Evolutionary conservation across 2,888 invertebrate genomes (phyloP).

Genomic region (Drosophila ustulata): DNA sequence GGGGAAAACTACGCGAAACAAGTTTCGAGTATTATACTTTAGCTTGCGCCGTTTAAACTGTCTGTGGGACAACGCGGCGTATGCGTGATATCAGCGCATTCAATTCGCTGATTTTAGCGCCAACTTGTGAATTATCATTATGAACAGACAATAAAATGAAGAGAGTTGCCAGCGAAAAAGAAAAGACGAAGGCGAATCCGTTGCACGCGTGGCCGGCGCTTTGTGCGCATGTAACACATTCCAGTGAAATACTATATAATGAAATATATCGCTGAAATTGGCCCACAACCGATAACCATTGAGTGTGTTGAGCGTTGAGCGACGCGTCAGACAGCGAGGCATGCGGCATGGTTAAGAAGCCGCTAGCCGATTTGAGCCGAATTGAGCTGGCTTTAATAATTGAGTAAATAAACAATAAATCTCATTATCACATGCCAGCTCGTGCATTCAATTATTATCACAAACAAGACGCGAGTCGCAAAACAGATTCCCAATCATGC

Average conservation of each 20-base stretch:
- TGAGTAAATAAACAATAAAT: constrained; percentile 75
- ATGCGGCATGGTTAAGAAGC: constrained; percentile 11
- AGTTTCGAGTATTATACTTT: constrained; percentile 5
- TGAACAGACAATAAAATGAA: constrained; percentile 30
- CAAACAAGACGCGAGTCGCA: constrained; percentile 29
- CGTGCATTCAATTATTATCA: constrained; percentile 77
- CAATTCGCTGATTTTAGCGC: constrained; percentile 52
- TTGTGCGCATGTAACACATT: constrained; percentile 17
- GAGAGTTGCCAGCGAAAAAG: constrained; percentile 1
- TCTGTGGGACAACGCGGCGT: constrained; percentile 35
- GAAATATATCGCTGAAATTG: constrained; percentile 7
- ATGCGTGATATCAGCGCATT: constrained; percentile 43
- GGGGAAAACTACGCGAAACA: constrained; percentile 21
- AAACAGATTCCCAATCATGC: constrained; percentile 8
- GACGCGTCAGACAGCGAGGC: constrained; percentile 35
- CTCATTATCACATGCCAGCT: constrained; percentile 75
- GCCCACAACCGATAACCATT: constrained; percentile 7
- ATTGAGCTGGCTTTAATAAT: constrained; percentile 51
- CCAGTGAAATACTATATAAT: not conserved
- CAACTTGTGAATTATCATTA: constrained; percentile 52
- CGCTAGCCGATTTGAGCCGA: constrained; percentile 8
- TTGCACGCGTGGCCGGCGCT: constrained; percentile 33
- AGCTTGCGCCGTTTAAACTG: not conserved
- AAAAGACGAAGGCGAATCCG: not conserved
- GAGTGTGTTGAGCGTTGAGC: not conserved